Percentiles rank a stretch among this genome's conserved stretches.
phyloP scores from a whole-genome alignment of 2,113 vertebrate genomes.

The Eretmochelys imbricata region DNA sequence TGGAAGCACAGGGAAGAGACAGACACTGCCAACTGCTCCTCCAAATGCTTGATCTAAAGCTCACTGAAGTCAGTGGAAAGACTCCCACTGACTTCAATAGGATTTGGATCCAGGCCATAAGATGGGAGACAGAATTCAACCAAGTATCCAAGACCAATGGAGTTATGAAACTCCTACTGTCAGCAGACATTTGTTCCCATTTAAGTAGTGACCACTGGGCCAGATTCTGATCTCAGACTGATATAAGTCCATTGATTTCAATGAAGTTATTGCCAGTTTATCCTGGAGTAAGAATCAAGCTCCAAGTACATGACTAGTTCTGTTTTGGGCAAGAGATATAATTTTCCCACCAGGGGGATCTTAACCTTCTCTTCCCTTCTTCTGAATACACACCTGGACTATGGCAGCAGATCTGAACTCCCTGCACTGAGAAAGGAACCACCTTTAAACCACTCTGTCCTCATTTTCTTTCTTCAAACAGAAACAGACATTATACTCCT shows the following conservation, averaged over 20 bases:
- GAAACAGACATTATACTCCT: conserved; percentile 42
- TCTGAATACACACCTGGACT: not conserved
- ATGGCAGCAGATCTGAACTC: not conserved
- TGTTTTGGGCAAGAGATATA: not conserved
- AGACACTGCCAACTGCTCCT: not conserved
- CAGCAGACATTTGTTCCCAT: not conserved
- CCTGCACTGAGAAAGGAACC: not conserved
- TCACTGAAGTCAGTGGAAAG: not conserved
- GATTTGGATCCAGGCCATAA: not conserved
- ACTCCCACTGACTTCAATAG: not conserved
- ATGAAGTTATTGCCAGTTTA: not conserved
- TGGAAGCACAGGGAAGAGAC: not conserved
- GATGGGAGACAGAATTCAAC: not conserved
- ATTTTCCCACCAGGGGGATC: not conserved
- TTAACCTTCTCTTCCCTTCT: not conserved
- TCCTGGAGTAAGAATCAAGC: not conserved
- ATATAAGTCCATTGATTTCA: not conserved
- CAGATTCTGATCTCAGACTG: not conserved
- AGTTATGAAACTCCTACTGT: not conserved
- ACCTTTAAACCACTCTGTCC: not conserved
- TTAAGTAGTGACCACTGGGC: not conserved
- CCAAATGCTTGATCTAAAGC: not conserved
- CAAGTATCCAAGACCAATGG: not conserved
- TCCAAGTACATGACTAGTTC: not conserved
- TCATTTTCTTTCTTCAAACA: conserved; percentile 16